Conservation (phyloP, 1,140 invertebrate genomes). For the Acromyrmex charruanus region DNA sequence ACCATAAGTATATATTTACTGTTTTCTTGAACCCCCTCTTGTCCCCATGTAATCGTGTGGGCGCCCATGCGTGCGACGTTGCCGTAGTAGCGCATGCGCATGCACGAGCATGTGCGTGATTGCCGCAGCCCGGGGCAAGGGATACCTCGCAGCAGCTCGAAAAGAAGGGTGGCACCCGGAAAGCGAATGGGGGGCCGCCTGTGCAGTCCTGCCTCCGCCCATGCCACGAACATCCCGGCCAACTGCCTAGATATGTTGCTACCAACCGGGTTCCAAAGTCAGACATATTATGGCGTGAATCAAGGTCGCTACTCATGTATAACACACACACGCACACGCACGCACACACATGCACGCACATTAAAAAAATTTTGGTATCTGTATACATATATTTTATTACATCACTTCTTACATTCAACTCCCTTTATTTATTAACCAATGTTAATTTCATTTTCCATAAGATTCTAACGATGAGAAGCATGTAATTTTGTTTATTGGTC, state of each 20-base stretch:
- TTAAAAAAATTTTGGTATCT: not conserved
- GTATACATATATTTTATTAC: not conserved
- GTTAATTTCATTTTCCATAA: not conserved
- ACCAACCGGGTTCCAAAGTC: conserved; percentile 73
- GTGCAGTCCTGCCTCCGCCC: conserved; percentile 84
- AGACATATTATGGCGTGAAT: conserved; percentile 50
- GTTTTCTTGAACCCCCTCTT: conserved; percentile 35
- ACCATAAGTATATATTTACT: conserved; percentile 36
- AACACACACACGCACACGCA: not conserved
- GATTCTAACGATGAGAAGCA: not conserved
- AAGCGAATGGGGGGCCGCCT: conserved; percentile 84
- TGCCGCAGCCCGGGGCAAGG: conserved; percentile 68
- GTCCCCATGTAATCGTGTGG: conserved; percentile 41
- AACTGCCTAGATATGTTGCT: conserved; percentile 73
- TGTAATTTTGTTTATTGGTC: not conserved
- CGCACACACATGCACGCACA: no score
- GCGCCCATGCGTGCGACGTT: conserved; percentile 66
- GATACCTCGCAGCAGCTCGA: conserved; percentile 74
- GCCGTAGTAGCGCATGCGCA: conserved; percentile 73
- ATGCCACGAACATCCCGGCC: conserved; percentile 77
- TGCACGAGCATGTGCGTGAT: conserved; percentile 70
- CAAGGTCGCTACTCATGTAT: conserved; percentile 32
- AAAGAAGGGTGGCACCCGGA: conserved; percentile 83
- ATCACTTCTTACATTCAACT: not conserved
- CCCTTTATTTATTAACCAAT: not conserved